These are phyloP conservation scores for Cetonia aurata DNA, from an alignment of 2,888 invertebrate species.

Conservation along the genomic window DNA sequence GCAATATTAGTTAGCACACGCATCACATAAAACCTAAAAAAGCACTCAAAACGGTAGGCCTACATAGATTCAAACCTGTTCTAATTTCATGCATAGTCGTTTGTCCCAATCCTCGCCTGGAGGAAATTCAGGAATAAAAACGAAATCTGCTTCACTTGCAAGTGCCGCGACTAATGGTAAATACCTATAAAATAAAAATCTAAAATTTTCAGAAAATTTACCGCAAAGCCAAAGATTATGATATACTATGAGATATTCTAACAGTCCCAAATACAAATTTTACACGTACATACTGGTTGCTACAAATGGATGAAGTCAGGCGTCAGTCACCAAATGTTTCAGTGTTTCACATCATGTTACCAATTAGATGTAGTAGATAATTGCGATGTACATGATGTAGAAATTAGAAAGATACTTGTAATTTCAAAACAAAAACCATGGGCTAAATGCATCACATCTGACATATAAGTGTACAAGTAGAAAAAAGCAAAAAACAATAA, in stretches of 20 bases:
- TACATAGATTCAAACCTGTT: slow-evolving; percentile 74
- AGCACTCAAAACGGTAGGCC: slow-evolving; percentile 11
- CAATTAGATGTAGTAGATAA: too few relatives aligned
- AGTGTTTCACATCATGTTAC: too few relatives aligned
- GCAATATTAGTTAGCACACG: slow-evolving; percentile 7
- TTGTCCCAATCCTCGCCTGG: slow-evolving; percentile 94
- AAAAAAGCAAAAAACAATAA: too few relatives aligned
- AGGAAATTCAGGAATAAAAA: slow-evolving; percentile 98
- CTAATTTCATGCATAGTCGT: slow-evolving; percentile 93
- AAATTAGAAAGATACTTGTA: too few relatives aligned
- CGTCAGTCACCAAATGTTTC: too few relatives aligned
- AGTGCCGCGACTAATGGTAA: slow-evolving; percentile 96
- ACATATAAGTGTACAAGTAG: too few relatives aligned
- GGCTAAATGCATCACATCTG: too few relatives aligned
- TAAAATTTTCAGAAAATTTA: not conserved
- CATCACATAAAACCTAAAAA: slow-evolving; percentile 10
- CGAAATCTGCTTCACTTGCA: slow-evolving; percentile 98
- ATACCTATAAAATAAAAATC: slow-evolving; percentile 77
- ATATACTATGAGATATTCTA: not conserved
- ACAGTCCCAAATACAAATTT: too few relatives aligned
- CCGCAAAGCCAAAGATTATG: not conserved
- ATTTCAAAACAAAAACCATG: too few relatives aligned
- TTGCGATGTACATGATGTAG: too few relatives aligned
- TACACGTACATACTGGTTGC: too few relatives aligned
- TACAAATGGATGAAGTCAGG: too few relatives aligned